Base-by-base conservation (phyloP, 2,113 vertebrate species). In the Percopsis transmontana region DNA sequence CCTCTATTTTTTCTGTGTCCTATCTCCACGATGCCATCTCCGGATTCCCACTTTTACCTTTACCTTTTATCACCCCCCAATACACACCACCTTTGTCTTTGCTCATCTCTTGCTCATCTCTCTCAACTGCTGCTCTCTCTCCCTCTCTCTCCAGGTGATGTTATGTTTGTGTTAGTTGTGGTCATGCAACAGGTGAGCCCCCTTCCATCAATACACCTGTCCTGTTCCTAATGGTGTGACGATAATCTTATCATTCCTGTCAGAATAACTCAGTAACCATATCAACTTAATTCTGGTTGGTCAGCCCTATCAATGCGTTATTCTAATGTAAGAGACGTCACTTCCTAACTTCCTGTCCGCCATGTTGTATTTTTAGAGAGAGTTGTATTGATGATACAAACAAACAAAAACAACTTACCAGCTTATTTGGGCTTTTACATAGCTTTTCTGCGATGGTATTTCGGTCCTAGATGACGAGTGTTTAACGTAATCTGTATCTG, bases 211-310 rank as follows among this genome's bases (percentile, higher is more conserved):
- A 41, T 41, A 41, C 40, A 41, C 15, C 24, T 18, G 15, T n/a
- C 14, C 27, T n/a, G n/a, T n/a, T n/a, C n/a, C n/a, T n/a, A n/a
- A n/a, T n/a, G n/a, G n/a, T n/a, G n/a, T n/a, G n/a, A n/a, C n/a
- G n/a, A n/a, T n/a, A n/a, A n/a, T n/a, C n/a, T n/a, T n/a, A 57
- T 57, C 54, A 57, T 13, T n/a, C 16, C 14, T 39, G 27, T 39
- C 27, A 39, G 40, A n/a, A 27, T 39, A 6, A 20, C 20, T 54
- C 23, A 14, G 52, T 38, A 44, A 19, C 48, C 51, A 70, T 7
- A 21, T 19, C 19, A 38, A 20, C 89, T 91, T 78, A 93, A 92
- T 2, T 92, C 91, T 76, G 83, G 94, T 93, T 0, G 86, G 93
- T 68, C 91, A 92, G 80, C 92, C 92, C n/a, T 93, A 56, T 0